Conservation (phyloP, 2,797 vertebrate species). For the Yasuhikotakia modesta region DNA sequence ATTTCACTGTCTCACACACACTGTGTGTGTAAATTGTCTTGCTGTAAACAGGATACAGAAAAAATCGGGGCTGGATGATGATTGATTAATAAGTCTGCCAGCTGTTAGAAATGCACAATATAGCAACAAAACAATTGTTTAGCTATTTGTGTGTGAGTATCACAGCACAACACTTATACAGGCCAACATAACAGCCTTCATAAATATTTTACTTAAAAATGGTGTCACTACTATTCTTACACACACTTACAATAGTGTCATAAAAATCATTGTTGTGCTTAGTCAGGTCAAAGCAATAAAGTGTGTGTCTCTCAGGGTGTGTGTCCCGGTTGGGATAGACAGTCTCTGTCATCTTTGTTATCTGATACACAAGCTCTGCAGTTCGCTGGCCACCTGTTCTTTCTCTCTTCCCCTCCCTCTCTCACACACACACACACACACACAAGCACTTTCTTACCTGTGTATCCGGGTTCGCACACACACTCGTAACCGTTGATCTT, state of each 20-base stretch:
- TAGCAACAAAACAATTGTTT: neutral
- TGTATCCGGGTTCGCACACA: conserved; percentile 89
- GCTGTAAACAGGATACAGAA: neutral
- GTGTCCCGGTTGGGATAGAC: conserved; percentile 49
- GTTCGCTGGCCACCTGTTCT: conserved; percentile 62
- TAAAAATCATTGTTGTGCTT: conserved; percentile 11
- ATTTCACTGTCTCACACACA: conserved; percentile 59
- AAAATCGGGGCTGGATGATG: neutral
- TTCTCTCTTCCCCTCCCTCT: conserved; percentile 29
- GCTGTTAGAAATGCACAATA: neutral
- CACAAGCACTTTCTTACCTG: conserved; percentile 56
- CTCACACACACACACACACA: conserved; percentile 33
- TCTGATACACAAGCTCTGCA: conserved; percentile 44
- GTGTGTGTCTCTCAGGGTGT: conserved; percentile 27
- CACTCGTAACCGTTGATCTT: conserved; percentile 94
- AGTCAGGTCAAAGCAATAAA: conserved; percentile 19
- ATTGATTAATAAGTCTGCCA: neutral
- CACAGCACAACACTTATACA: too few relatives aligned
- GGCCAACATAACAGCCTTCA: too few relatives aligned
- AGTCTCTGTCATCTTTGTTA: conserved; percentile 54
- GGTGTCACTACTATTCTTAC: neutral
- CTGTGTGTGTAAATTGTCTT: neutral
- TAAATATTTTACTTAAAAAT: too few relatives aligned
- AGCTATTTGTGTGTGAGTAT: too few relatives aligned
- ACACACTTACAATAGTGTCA: neutral